Percentiles rank a stretch among this genome's conserved stretches.
Evolutionary conservation across 1,140 invertebrate species (phyloP).

Genomic region (Vanessa atalanta): DNA sequence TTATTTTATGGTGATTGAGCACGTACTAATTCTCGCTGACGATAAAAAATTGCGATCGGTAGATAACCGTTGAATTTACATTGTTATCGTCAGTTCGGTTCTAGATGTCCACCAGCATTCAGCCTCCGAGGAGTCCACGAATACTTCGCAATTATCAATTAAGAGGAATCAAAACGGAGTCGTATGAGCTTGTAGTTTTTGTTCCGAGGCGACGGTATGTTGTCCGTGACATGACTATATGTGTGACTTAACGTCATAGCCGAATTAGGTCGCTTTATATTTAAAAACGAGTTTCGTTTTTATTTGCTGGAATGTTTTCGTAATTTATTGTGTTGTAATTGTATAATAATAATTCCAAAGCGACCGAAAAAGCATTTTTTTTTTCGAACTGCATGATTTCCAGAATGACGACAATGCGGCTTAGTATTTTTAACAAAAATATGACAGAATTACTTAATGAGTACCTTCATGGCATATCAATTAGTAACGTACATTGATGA

Average conservation of each 20-base stretch:
- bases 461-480: no score
- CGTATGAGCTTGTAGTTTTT: constrained; percentile 39
- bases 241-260: constrained; percentile 18
- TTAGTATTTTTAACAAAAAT: no score
- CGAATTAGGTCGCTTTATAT: constrained; percentile 34
- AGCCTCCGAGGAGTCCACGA: constrained; percentile 10
- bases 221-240: constrained; percentile 32
- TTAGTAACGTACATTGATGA: no score
- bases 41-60: background rate
- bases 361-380: background rate
- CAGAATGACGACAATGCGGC: no score
- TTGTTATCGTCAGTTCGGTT: background rate
- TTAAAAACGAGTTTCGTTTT: constrained; percentile 11
- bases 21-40: background rate
- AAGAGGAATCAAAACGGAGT: constrained; percentile 24
- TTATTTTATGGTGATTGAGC: background rate
- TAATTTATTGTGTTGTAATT: background rate
- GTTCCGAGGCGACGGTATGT: constrained; percentile 12
- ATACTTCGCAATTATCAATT: constrained; percentile 33
- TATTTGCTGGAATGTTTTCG: background rate
- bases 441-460: no score
- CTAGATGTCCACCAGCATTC: constrained; percentile 22
- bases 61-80: constrained; percentile 13
- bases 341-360: constrained; percentile 1
- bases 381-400: no score